phyloP scores from a whole-genome alignment of 1,140 invertebrate species.

The Nasonia vitripennis region DNA sequence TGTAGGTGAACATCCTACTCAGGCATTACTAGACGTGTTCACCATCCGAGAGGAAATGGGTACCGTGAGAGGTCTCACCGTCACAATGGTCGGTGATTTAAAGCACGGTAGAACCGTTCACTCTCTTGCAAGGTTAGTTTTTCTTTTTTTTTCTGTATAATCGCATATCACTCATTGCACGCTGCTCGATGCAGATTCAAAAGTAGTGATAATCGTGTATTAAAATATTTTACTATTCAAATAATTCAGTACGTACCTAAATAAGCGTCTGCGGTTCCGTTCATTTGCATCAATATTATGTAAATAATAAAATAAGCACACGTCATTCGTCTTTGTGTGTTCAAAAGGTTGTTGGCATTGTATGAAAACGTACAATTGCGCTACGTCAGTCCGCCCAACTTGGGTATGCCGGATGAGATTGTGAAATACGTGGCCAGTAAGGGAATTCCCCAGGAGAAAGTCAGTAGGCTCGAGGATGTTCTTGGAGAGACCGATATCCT shows the following conservation, averaged over 20 bases:
- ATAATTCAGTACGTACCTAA: not conserved
- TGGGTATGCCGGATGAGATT: conserved; percentile 94
- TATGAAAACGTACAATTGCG: conserved; percentile 89
- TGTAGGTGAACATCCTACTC: conserved; percentile 98
- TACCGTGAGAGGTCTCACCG: conserved; percentile 96
- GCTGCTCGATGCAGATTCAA: not conserved
- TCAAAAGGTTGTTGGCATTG: conserved; percentile 84
- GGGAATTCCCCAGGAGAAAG: conserved; percentile 87
- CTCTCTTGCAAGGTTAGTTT: conserved; percentile 86
- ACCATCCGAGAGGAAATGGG: conserved; percentile 99
- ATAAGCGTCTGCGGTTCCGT: not conserved
- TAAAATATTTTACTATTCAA: not conserved
- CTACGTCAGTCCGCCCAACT: conserved; percentile 90
- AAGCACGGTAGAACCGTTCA: conserved; percentile 99
- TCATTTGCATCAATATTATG: not conserved
- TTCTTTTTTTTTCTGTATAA: conserved; percentile 21
- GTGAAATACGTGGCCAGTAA: conserved; percentile 85
- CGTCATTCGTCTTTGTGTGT: conserved; percentile 19
- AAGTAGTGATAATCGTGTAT: not conserved
- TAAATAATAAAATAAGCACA: not conserved
- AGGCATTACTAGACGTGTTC: conserved; percentile 97
- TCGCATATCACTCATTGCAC: not conserved
- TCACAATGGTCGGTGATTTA: conserved; percentile 96
- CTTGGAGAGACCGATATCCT: conserved; percentile 96
- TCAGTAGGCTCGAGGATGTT: conserved; percentile 85